Conservation (phyloP, 2,113 vertebrate species). For the Mungos mungo region DNA sequence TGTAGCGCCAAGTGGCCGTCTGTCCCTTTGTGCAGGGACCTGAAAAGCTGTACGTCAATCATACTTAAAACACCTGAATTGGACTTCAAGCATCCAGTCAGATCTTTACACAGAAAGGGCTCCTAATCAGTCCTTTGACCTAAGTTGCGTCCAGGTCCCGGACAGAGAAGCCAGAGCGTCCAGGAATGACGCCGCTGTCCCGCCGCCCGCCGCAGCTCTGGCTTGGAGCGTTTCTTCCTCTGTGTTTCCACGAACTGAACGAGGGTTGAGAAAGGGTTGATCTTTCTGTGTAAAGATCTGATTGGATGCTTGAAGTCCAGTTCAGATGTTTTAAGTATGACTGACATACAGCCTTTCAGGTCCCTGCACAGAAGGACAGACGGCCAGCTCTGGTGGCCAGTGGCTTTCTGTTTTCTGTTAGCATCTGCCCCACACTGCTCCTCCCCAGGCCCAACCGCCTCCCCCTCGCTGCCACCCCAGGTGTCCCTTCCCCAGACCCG, state of each 20-base stretch:
- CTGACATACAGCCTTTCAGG: too few species aligned
- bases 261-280: background rate
- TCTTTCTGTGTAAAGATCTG: too few species aligned
- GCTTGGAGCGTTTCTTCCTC: background rate
- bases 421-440: too few species aligned
- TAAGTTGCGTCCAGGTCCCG: background rate
- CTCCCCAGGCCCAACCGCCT: background rate
- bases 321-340: too few species aligned
- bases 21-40: background rate
- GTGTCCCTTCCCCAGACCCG: accelerated
- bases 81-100: background rate
- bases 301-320: too few species aligned
- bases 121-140: background rate
- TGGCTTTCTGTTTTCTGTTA: background rate
- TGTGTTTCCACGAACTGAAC: background rate
- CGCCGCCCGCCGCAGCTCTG: accelerated
- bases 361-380: too few species aligned
- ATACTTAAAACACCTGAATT: background rate
- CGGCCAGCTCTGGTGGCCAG: accelerated
- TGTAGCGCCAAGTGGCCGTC: accelerated
- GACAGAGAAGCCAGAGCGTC: accelerated
- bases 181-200: background rate
- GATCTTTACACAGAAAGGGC: background rate
- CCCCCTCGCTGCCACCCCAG: background rate
- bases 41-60: background rate